Evolutionary conservation across 2,888 invertebrate genomes (phyloP).

Genomic region (Clunio marinus): DNA sequence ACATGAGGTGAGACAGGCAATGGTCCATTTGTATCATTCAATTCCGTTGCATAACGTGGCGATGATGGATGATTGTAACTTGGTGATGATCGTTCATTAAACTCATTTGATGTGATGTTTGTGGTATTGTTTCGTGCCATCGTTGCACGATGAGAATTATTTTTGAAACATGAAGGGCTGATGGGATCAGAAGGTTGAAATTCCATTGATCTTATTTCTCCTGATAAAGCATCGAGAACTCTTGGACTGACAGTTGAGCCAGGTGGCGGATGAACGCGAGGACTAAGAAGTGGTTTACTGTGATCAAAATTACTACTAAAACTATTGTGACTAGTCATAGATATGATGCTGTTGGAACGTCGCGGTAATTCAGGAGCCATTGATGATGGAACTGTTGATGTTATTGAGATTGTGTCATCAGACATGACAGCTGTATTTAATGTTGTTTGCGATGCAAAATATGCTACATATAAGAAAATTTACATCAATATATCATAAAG

Average conservation of each 20-base stretch:
- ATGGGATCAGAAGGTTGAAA: slow-evolving; percentile 41
- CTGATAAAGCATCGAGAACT: slow-evolving; percentile 38
- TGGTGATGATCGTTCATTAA: slow-evolving; percentile 25
- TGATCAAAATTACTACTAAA: slow-evolving; percentile 39
- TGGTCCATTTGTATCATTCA: slow-evolving; percentile 30
- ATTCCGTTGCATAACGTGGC: slow-evolving; percentile 20
- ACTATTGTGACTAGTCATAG: slow-evolving; percentile 40
- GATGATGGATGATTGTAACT: slow-evolving; percentile 20
- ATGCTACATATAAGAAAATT: neutral
- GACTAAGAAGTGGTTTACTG: slow-evolving; percentile 41
- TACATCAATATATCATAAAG: too few species aligned
- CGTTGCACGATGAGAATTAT: neutral
- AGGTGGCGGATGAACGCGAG: slow-evolving; percentile 37
- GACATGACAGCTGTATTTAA: slow-evolving; percentile 39
- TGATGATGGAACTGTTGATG: slow-evolving; percentile 34
- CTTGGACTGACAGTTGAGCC: slow-evolving; percentile 40
- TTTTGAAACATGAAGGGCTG: neutral
- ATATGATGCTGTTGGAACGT: slow-evolving; percentile 43
- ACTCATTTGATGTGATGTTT: slow-evolving; percentile 21
- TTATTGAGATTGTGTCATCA: slow-evolving; percentile 40
- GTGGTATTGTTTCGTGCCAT: neutral
- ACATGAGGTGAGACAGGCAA: slow-evolving; percentile 52
- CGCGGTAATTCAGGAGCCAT: slow-evolving; percentile 42
- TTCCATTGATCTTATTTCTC: slow-evolving; percentile 40
- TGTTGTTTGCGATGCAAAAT: slow-evolving; percentile 41